These are phyloP conservation scores for Cervus canadensis DNA, from an alignment of 2,113 vertebrate species.

Conservation along the genomic window DNA sequence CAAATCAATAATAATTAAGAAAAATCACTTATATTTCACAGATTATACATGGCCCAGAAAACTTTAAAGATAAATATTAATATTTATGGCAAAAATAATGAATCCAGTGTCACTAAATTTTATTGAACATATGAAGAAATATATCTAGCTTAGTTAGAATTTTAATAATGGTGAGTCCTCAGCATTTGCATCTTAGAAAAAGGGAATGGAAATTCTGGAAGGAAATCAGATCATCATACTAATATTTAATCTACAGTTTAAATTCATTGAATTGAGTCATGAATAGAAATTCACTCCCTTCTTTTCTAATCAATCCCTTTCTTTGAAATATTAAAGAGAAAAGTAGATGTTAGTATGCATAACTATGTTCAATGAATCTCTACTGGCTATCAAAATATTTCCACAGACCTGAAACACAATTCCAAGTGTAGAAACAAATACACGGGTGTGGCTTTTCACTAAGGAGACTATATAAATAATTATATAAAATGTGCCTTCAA, in stretches of 20 bases:
- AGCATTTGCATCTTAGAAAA: background rate
- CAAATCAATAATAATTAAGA: constrained; percentile 55
- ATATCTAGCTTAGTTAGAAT: background rate
- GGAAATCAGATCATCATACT: background rate
- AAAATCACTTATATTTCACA: constrained; percentile 2
- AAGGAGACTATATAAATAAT: background rate
- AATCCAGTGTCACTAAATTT: background rate
- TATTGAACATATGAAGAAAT: constrained; percentile 6
- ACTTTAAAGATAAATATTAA: background rate
- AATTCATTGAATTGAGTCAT: background rate
- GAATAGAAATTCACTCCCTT: background rate
- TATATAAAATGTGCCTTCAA: background rate
- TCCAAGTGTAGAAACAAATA: background rate
- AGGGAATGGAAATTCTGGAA: background rate
- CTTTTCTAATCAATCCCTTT: background rate
- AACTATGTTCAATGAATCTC: background rate
- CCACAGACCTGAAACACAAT: background rate
- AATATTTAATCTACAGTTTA: background rate
- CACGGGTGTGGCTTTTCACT: background rate
- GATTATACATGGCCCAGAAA: background rate
- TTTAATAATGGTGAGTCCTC: background rate
- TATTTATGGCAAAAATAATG: background rate
- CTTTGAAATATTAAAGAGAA: background rate
- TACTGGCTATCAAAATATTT: background rate
- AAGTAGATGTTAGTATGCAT: background rate